These are phyloP conservation scores for Teinopalpus imperialis DNA, from an alignment of 2,888 invertebrate genomes.

Conservation along the genomic window DNA sequence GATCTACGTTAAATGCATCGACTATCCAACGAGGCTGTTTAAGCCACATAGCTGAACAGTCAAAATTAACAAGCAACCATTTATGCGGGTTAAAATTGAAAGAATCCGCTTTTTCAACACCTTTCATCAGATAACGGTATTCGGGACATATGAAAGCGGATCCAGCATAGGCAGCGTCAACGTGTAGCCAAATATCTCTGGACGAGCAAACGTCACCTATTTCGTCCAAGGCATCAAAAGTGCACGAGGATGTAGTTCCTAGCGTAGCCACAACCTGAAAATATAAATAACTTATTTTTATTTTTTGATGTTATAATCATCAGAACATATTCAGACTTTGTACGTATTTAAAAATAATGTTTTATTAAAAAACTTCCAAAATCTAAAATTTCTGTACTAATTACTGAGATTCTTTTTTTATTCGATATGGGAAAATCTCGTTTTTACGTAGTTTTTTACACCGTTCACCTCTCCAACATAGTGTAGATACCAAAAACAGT, in stretches of 20 bases:
- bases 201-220: conserved; percentile 93
- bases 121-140: conserved; percentile 94
- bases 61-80: conserved; percentile 99
- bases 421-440: too few species aligned
- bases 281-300: too few species aligned
- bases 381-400: too few species aligned
- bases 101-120: conserved; percentile 94
- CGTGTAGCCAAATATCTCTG: conserved; percentile 94
- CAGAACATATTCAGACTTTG: too few species aligned
- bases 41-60: conserved; percentile 99
- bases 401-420: too few species aligned
- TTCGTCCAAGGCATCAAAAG: conserved; percentile 95
- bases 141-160: conserved; percentile 98
- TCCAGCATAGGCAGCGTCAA: conserved; percentile 98
- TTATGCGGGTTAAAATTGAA: conserved; percentile 99
- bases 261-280: conserved; percentile 91
- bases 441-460: too few species aligned
- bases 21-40: conserved; percentile 94
- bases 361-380: too few species aligned
- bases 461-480: too few species aligned
- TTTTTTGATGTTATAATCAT: too few species aligned
- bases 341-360: too few species aligned
- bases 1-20: conserved; percentile 98
- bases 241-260: conserved; percentile 97
- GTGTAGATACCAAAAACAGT: too few species aligned